Conservation (phyloP, 2,888 invertebrate genomes). For the Chymomyza fuscimana region DNA sequence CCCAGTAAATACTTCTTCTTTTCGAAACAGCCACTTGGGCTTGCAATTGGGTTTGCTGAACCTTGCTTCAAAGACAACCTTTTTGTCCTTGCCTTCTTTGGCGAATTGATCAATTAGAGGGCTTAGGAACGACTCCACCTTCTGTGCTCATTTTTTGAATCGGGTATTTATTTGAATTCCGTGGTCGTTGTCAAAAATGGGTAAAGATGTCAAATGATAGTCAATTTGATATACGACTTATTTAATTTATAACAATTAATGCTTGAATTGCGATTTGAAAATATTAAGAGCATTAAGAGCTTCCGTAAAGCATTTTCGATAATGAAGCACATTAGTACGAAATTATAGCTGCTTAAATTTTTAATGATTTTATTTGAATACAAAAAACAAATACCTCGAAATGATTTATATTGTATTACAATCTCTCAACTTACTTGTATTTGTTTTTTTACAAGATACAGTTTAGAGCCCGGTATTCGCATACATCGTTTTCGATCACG, state of each 20-base stretch:
- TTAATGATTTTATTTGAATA: neutral
- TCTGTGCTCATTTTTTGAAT: conserved; percentile 82
- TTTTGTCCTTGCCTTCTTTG: conserved; percentile 97
- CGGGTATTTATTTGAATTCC: conserved; percentile 22
- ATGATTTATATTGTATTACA: neutral
- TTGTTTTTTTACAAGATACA: too few species aligned
- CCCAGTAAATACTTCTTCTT: conserved; percentile 97
- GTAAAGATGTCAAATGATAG: conserved; percentile 72
- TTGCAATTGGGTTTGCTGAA: conserved; percentile 98
- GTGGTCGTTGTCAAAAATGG: conserved; percentile 79
- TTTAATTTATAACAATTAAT: conserved; percentile 18
- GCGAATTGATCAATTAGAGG: conserved; percentile 96
- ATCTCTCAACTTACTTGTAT: neutral
- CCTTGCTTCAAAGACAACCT: conserved; percentile 94
- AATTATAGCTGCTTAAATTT: neutral
- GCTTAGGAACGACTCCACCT: conserved; percentile 95
- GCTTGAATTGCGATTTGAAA: conserved; percentile 16
- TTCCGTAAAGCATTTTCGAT: neutral
- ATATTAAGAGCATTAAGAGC: conserved; percentile 19
- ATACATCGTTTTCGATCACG: too few species aligned
- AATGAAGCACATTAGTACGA: neutral
- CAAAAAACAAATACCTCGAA: neutral
- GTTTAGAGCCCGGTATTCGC: too few species aligned
- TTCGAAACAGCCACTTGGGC: conserved; percentile 94
- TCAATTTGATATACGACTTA: conserved; percentile 61